phyloP scores from a whole-genome alignment of 2,113 vertebrate genomes.

The Malaclemys terrapin region DNA sequence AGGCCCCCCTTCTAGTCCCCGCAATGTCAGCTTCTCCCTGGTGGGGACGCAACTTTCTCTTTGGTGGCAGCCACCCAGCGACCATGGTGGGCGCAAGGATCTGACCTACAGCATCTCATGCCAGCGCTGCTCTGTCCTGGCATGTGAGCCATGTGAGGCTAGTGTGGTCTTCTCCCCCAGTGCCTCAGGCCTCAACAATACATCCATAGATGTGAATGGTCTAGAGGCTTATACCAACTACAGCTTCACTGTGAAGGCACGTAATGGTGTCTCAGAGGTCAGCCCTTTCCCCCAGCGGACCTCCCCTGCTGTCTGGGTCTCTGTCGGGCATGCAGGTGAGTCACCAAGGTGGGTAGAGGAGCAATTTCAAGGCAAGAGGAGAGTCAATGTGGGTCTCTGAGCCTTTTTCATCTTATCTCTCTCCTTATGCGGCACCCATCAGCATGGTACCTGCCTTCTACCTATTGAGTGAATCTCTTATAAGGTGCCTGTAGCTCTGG shows the following conservation, averaged over 20 bases:
- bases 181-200: constrained; percentile 52
- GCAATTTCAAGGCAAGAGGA: neutral
- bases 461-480: neutral
- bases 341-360: neutral
- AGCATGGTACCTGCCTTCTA: neutral
- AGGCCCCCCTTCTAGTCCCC: constrained; percentile 81
- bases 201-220: constrained; percentile 68
- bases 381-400: constrained; percentile 47
- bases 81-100: constrained; percentile 78
- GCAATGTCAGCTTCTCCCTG: constrained; percentile 78
- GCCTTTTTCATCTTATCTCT: constrained; percentile 15
- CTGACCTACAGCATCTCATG: constrained; percentile 80
- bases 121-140: constrained; percentile 67
- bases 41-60: constrained; percentile 77
- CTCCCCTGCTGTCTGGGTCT: constrained; percentile 63
- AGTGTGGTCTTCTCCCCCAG: constrained; percentile 70
- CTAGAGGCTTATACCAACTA: constrained; percentile 82
- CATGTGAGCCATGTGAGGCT: constrained; percentile 74
- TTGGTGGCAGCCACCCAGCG: constrained; percentile 77
- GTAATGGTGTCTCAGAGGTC: constrained; percentile 78
- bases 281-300: constrained; percentile 42
- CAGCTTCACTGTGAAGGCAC: constrained; percentile 77
- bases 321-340: constrained; percentile 82
- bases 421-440: neutral
- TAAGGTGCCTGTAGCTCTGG: constrained; percentile 1